Evolutionary conservation across 1,140 invertebrate species (phyloP).

Genomic region (Cotesia typhae): DNA sequence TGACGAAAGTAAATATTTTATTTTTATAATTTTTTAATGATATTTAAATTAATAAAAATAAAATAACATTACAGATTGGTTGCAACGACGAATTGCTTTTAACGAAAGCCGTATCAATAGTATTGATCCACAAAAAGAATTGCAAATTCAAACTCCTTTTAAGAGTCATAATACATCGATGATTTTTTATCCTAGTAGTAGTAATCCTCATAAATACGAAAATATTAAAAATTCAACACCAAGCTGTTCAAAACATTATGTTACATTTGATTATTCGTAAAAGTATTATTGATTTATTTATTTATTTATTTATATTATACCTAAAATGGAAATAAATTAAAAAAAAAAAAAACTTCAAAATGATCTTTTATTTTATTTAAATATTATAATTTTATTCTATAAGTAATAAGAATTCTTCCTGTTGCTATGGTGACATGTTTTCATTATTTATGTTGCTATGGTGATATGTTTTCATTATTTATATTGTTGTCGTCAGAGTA

Average conservation of each 20-base stretch:
- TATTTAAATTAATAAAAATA: slow-evolving; percentile 6
- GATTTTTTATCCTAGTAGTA: background rate
- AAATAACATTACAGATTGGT: slow-evolving; percentile 33
- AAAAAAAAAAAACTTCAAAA: too few species aligned
- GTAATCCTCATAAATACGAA: background rate
- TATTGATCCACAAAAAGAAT: background rate
- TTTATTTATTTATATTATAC: too few species aligned
- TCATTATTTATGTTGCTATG: too few species aligned
- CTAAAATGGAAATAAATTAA: too few species aligned
- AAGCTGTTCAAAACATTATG: slow-evolving; percentile 25
- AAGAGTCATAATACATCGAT: slow-evolving; percentile 5
- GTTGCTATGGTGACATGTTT: too few species aligned
- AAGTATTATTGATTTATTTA: background rate
- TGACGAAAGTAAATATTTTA: slow-evolving; percentile 53
- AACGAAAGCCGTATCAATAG: slow-evolving; percentile 29
- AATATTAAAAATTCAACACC: background rate
- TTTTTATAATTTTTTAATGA: background rate
- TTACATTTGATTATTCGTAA: slow-evolving; percentile 21
- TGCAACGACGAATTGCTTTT: slow-evolving; percentile 33
- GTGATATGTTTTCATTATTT: too few species aligned
- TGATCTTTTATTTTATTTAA: too few species aligned
- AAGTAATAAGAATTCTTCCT: too few species aligned
- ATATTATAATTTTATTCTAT: too few species aligned
- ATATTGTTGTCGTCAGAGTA: too few species aligned
- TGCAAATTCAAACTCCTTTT: background rate